Conservation (phyloP, 2,888 invertebrate species). For the Augochlorella aurata region DNA sequence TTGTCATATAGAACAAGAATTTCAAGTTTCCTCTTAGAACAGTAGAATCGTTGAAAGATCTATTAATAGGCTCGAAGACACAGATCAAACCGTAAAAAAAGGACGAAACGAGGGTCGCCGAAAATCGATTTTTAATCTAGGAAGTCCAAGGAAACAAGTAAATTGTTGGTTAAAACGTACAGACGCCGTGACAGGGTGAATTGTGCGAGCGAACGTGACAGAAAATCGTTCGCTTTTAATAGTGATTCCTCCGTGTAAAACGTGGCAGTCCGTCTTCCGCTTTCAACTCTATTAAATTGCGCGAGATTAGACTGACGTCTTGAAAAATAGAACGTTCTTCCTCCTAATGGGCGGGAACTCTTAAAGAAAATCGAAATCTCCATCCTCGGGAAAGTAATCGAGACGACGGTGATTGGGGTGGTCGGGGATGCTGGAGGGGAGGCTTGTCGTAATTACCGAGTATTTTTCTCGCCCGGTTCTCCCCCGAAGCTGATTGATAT, state of each 20-base stretch:
- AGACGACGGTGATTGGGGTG: slow-evolving; percentile 71
- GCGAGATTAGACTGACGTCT: slow-evolving; percentile 14
- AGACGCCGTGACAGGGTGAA: not conserved
- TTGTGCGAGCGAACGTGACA: not conserved
- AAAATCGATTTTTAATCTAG: not conserved
- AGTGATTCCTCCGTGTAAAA: slow-evolving; percentile 14
- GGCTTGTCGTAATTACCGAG: slow-evolving; percentile 78
- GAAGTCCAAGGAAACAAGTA: not conserved
- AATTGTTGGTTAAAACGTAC: not conserved
- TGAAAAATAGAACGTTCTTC: slow-evolving; percentile 52
- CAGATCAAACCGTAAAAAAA: no score
- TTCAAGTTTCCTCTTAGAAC: no score
- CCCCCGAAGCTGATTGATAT: slow-evolving; percentile 79
- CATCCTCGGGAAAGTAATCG: slow-evolving; percentile 66
- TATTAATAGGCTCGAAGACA: no score
- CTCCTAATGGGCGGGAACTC: slow-evolving; percentile 38
- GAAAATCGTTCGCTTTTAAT: not conserved
- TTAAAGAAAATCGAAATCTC: slow-evolving; percentile 64
- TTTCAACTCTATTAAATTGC: slow-evolving; percentile 11
- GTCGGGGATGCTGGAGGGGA: slow-evolving; percentile 58
- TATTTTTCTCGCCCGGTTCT: slow-evolving; percentile 77
- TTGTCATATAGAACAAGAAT: no score
- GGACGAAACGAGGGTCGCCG: no score
- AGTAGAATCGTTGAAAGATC: no score
- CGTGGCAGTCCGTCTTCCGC: not conserved